A percentile compares a stretch with the other conserved stretches of the same genome.
Conservation (phyloP, 2,888 invertebrate species). For the Dryocosmus kuriphilus region DNA sequence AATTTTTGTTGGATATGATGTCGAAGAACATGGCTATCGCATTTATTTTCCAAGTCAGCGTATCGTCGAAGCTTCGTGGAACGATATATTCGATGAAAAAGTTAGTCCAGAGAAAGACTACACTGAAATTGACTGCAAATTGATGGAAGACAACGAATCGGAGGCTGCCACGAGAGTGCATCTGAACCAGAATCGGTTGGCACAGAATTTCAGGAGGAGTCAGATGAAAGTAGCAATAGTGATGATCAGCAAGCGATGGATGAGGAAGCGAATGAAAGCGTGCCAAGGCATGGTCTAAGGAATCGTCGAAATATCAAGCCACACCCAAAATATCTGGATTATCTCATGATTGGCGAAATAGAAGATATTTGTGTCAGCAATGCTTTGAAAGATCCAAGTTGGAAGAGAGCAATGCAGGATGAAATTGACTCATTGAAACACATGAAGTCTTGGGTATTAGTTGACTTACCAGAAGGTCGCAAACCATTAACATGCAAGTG, state of each 20-base stretch:
- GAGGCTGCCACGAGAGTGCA: constrained; percentile 1
- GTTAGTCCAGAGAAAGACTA: background rate
- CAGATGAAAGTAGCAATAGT: background rate
- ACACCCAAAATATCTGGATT: background rate
- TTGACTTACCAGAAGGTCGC: too few species aligned
- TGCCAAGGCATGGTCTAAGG: background rate
- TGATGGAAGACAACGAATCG: background rate
- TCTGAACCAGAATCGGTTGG: background rate
- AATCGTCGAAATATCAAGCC: background rate
- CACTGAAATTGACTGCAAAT: constrained; percentile 13
- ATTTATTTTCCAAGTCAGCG: constrained; percentile 42
- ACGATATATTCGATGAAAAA: constrained; percentile 48
- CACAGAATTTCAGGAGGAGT: background rate
- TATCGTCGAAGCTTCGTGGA: constrained; percentile 44
- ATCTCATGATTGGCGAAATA: background rate
- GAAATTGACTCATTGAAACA: background rate
- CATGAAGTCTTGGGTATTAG: background rate
- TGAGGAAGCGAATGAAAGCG: background rate
- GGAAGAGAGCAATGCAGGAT: constrained; percentile 58
- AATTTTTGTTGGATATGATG: constrained; percentile 52
- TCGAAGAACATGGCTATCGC: constrained; percentile 46
- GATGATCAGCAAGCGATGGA: background rate
- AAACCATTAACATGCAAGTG: too few species aligned
- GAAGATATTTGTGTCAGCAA: constrained; percentile 49
- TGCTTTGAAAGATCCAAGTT: constrained; percentile 61